Evolutionary conservation across 2,113 vertebrate species (phyloP).

Genomic region (Eurypyga helias): DNA sequence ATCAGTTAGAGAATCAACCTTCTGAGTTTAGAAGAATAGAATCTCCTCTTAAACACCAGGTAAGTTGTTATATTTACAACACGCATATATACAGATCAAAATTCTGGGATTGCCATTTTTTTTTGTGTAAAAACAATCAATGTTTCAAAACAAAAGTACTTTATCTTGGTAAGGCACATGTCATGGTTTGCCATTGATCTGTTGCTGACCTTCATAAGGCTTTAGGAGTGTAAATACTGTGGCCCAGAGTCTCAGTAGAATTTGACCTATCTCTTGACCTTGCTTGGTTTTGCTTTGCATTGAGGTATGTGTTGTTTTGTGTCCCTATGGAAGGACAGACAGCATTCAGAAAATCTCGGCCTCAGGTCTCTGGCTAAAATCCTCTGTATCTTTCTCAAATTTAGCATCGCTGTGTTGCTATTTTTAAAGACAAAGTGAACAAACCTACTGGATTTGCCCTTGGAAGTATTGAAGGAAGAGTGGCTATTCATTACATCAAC

Average conservation of each 20-base stretch:
- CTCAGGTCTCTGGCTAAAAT: not conserved
- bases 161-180: rapidly evolving
- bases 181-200: not conserved
- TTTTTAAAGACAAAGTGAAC: constrained; percentile 99
- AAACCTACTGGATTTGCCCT: constrained; percentile 98
- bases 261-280: not conserved
- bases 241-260: not conserved
- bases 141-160: not conserved
- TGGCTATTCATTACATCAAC: constrained; percentile 98
- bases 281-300: not conserved
- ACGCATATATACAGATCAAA: not conserved
- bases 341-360: not conserved
- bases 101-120: not conserved
- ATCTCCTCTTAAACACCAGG: constrained; percentile 98
- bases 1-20: constrained; percentile 96
- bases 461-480: constrained; percentile 96
- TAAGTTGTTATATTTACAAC: constrained; percentile 23
- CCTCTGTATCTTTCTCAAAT: not conserved
- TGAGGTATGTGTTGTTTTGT: not conserved
- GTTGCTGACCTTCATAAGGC: not conserved
- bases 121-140: not conserved
- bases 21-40: constrained; percentile 97
- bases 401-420: constrained; percentile 98
- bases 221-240: not conserved
- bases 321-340: not conserved